Evolutionary conservation across 2,113 vertebrate genomes (phyloP).

Genomic region (Paracanthobrama guichenoti): DNA sequence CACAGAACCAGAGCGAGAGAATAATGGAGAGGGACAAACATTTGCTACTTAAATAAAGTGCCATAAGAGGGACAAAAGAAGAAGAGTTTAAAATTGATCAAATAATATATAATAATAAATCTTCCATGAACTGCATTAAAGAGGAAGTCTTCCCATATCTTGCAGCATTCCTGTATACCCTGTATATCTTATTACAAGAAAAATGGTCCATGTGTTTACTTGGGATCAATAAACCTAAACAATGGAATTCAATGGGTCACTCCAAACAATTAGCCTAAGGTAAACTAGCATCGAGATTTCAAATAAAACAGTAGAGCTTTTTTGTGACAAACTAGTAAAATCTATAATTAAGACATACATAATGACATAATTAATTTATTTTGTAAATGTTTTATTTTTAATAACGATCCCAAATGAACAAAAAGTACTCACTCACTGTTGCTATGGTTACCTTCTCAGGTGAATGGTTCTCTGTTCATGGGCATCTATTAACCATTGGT

Average conservation of each 20-base stretch:
- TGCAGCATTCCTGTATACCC: neutral
- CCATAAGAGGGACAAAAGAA: neutral
- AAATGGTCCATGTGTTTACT: neutral
- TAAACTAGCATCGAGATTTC: neutral
- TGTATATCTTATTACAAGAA: too few relatives aligned
- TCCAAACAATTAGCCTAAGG: neutral
- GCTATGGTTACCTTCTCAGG: conserved; percentile 2
- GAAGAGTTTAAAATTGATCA: neutral
- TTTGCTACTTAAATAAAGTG: too few relatives aligned
- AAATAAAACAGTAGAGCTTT: neutral
- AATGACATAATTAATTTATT: neutral
- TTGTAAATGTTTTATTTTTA: neutral
- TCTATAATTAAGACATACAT: neutral
- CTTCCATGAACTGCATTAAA: neutral
- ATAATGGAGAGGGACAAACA: neutral
- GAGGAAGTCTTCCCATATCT: neutral
- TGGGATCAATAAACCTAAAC: neutral
- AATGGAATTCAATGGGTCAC: neutral
- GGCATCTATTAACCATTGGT: neutral
- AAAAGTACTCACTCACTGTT: conserved; percentile 12
- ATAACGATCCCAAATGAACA: neutral
- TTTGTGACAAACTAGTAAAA: neutral
- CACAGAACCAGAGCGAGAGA: neutral
- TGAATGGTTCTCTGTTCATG: neutral
- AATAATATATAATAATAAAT: neutral